Evolutionary conservation across 2,888 invertebrate genomes (phyloP), one percentile per base, ranked within the genome.

Genomic region (Drosophila nr. fundita): DNA sequence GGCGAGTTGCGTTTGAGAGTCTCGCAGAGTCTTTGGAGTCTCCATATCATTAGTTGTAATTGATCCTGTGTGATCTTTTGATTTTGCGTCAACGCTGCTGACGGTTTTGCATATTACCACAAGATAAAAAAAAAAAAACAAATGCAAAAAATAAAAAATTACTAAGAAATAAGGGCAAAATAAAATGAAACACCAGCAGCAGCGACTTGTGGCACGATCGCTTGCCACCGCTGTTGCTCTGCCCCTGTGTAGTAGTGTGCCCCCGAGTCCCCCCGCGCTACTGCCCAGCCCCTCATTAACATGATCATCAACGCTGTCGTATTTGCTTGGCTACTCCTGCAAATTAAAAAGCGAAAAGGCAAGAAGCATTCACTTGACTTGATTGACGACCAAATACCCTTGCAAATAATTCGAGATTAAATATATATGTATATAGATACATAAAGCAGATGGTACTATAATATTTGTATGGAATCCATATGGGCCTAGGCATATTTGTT

Each of bases 11-110:
- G 48, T 53, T 54, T 27, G 38, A 49, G 65, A 53, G 48, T 34
- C 40, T 54, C 71, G 29, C 45, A 11, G n/a, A n/a, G 18, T 29
- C 36, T 27, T 18, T 11, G 27, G 61, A 65, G 71, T 61, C 76
- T 78, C 90, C 83, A 90, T 90, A 90, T 91, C 91, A 90, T 90
- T 90, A 90, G 87, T 85, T 90, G 89, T 90, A 90, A 90, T 91
- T 90, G 89, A 91, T 88, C 89, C 90, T 85, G 82, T 89, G 87
- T 86, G 88, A 87, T 87, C 86, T 87, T 87, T 87, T 90, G 90
- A 87, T 87, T 89, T 87, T 87, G 90, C 90, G 89, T 85, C 85
- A 85, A 87, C 88, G 86, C 38, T 55, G 45, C 89, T 87, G 87
- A 85, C 78, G 73, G 50, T 78, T 71, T 78, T 75, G 66, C 86